These are phyloP conservation scores for Temnothorax ravouxi DNA, from an alignment of 2,888 invertebrate genomes.

Conservation along the genomic window DNA sequence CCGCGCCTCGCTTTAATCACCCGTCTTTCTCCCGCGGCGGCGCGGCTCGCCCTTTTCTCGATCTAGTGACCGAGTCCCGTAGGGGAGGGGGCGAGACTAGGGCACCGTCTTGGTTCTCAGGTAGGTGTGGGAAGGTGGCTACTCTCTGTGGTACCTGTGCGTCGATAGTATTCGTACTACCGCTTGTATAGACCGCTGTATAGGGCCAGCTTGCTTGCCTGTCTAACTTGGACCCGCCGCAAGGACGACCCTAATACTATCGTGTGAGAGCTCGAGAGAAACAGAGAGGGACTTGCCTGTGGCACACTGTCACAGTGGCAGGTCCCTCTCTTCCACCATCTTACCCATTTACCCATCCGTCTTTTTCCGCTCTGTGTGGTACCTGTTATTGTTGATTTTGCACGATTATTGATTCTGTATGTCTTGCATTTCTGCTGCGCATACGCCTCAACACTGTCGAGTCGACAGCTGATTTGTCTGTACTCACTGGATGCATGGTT, in stretches of 20 bases:
- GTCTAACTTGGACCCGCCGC: conserved; percentile 50
- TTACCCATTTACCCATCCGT: background rate
- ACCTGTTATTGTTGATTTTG: conserved; percentile 68
- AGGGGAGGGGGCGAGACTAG: background rate
- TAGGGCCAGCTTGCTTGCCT: conserved; percentile 7
- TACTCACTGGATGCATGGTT: background rate
- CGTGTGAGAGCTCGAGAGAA: conserved; percentile 33
- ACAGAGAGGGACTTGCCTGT: conserved; percentile 38
- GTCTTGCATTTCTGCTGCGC: background rate
- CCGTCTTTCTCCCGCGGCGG: conserved; percentile 19
- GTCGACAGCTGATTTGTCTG: conserved; percentile 27
- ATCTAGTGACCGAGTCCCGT: conserved; percentile 14
- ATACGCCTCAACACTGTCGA: background rate
- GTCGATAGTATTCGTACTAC: conserved; percentile 36
- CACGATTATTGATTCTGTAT: background rate
- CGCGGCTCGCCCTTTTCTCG: conserved; percentile 19
- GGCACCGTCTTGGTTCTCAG: conserved; percentile 61
- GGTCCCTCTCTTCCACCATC: conserved; percentile 49
- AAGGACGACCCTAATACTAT: conserved; percentile 30
- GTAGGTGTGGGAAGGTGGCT: conserved; percentile 79
- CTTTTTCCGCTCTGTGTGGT: conserved; percentile 58
- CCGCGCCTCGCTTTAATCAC: conserved; percentile 8
- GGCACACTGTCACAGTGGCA: conserved; percentile 4
- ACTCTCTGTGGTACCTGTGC: conserved; percentile 75
- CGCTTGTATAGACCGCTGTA: too few species aligned